These are phyloP conservation scores for Apeltes quadracus DNA, from an alignment of 2,113 vertebrate species.

Conservation along the genomic window DNA sequence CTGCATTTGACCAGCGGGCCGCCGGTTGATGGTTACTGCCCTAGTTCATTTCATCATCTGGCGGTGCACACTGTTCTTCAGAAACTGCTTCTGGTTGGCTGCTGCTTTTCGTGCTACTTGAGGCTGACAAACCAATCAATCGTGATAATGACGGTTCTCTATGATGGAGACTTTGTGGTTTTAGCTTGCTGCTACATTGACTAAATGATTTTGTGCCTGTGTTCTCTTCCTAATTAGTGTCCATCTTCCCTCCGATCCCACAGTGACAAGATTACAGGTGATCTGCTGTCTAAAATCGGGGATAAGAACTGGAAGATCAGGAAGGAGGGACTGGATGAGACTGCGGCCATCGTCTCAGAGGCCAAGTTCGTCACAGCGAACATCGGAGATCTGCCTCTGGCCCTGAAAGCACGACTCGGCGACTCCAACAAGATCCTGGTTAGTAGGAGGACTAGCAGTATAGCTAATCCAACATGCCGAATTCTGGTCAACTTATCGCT, in stretches of 20 bases:
- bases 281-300: conserved; percentile 91
- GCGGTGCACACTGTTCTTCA: too few species aligned
- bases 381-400: conserved; percentile 92
- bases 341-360: conserved; percentile 89
- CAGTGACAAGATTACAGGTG: conserved; percentile 94
- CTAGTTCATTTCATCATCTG: too few species aligned
- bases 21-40: too few species aligned
- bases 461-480: not conserved
- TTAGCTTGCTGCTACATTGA: not conserved
- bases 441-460: conserved; percentile 13
- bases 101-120: too few species aligned
- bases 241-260: not conserved
- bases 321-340: conserved; percentile 97
- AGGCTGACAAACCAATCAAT: too few species aligned
- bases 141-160: too few species aligned
- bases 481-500: not conserved
- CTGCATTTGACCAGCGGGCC: too few species aligned
- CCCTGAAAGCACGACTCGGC: conserved; percentile 89
- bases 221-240: not conserved
- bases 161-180: not conserved
- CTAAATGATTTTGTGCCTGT: not conserved
- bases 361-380: conserved; percentile 94
- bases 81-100: too few species aligned
- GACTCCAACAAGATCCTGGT: conserved; percentile 99
- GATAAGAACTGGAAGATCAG: conserved; percentile 99